phyloP scores from a whole-genome alignment of 2,888 invertebrate genomes.

The Mayetiola destructor region DNA sequence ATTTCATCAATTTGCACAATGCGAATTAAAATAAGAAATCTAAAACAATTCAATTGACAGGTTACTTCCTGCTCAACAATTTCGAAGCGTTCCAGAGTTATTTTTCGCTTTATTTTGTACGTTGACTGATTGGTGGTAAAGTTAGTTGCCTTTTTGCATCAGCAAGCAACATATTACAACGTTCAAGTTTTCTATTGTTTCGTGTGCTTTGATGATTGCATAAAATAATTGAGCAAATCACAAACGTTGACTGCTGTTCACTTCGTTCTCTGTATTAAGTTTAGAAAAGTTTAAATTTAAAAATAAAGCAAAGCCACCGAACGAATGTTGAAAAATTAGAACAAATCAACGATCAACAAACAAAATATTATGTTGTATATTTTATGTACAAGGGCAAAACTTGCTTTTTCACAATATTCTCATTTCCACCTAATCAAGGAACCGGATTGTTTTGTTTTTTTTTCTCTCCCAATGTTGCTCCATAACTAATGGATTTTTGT shows the following conservation, averaged over 20 bases:
- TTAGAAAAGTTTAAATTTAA: too few species aligned
- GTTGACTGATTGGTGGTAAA: background rate
- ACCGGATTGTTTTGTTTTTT: constrained; percentile 5
- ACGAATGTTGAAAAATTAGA: background rate
- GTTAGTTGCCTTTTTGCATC: background rate
- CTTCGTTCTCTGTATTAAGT: too few species aligned
- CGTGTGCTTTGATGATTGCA: constrained; percentile 1
- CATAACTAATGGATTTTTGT: constrained; percentile 12
- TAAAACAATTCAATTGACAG: constrained; percentile 11
- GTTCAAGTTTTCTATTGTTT: background rate
- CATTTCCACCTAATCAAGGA: constrained; percentile 14
- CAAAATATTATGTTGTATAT: too few species aligned
- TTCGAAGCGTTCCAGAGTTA: background rate
- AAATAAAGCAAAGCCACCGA: too few species aligned
- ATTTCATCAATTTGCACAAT: background rate
- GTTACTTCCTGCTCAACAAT: too few species aligned
- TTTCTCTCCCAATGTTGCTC: too few species aligned
- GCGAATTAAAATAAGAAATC: background rate
- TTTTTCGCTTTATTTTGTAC: background rate
- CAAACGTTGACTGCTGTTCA: too few species aligned
- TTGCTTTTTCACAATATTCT: constrained; percentile 9
- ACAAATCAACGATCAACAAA: too few species aligned
- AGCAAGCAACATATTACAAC: background rate
- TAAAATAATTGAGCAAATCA: constrained; percentile 1
- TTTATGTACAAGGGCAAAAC: too few species aligned